phyloP scores from a whole-genome alignment of 2,113 vertebrate genomes.

The Pogona vitticeps region DNA sequence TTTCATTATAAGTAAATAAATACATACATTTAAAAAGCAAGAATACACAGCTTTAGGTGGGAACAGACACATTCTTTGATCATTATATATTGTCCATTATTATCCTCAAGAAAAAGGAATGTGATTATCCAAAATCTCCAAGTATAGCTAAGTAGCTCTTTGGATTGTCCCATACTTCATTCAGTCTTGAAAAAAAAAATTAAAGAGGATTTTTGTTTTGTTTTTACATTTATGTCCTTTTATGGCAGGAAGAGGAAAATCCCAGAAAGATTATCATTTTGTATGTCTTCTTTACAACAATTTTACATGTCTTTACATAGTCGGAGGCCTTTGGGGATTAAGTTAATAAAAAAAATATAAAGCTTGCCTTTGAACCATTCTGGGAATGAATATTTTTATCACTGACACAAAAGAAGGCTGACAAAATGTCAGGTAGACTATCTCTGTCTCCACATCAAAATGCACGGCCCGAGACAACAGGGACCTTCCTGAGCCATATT shows the following conservation, averaged over 20 bases:
- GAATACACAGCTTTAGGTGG: too few relatives aligned
- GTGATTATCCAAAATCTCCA: conserved; percentile 49
- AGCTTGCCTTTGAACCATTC: conserved; percentile 16
- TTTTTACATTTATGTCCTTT: conserved; percentile 59
- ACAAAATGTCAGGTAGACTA: conserved; percentile 43
- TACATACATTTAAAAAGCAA: too few relatives aligned
- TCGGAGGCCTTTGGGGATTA: conserved; percentile 31
- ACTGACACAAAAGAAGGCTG: conserved; percentile 10
- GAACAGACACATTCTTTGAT: conserved; percentile 53
- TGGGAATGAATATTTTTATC: conserved; percentile 32
- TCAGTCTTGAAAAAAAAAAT: conserved; percentile 67
- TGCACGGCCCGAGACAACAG: conserved; percentile 9
- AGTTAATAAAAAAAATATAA: conserved; percentile 44
- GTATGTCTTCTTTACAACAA: conserved; percentile 55
- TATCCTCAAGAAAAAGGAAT: conserved; percentile 46
- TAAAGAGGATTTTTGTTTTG: conserved; percentile 57
- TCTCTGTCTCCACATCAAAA: conserved; percentile 33
- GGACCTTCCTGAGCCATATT: background rate
- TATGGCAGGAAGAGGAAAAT: conserved; percentile 38
- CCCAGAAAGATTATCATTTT: conserved; percentile 60
- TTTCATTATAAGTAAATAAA: too few relatives aligned
- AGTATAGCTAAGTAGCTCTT: conserved; percentile 47
- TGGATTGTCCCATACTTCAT: conserved; percentile 61
- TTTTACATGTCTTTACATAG: conserved; percentile 46
- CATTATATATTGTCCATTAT: conserved; percentile 48